These are phyloP conservation scores for Stenoptilia bipunctidactyla DNA, from an alignment of 2,888 invertebrate species.

Conservation along the genomic window DNA sequence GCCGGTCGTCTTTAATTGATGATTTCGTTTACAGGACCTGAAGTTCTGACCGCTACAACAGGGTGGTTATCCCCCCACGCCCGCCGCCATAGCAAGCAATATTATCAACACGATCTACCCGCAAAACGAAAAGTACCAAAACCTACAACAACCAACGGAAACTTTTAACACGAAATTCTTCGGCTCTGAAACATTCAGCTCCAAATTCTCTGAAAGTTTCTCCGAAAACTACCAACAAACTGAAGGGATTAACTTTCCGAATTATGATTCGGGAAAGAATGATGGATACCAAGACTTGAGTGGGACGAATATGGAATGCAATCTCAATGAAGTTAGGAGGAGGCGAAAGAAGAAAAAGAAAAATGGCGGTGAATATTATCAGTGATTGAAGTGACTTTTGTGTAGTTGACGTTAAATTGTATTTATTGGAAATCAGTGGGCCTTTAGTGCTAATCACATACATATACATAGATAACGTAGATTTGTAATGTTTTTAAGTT, in stretches of 20 bases:
- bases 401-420: too few relatives aligned
- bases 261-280: constrained; percentile 33
- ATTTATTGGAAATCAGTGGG: too few relatives aligned
- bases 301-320: constrained; percentile 37
- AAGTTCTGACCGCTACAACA: constrained; percentile 73
- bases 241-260: constrained; percentile 42
- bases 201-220: constrained; percentile 42
- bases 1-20: too few relatives aligned
- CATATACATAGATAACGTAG: too few relatives aligned
- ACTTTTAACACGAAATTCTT: constrained; percentile 41
- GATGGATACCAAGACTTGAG: constrained; percentile 57
- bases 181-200: constrained; percentile 47
- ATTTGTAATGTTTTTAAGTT: too few relatives aligned
- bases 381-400: background rate
- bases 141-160: constrained; percentile 32
- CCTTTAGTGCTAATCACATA: too few relatives aligned
- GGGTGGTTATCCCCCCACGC: constrained; percentile 47
- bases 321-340: constrained; percentile 28
- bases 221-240: constrained; percentile 51
- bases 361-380: background rate
- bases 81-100: constrained; percentile 52
- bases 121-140: constrained; percentile 45
- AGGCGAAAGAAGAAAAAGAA: constrained; percentile 40
- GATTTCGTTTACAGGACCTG: constrained; percentile 60
- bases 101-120: constrained; percentile 54